Evolutionary conservation across 1,140 invertebrate species (phyloP), one percentile per base, ranked within the genome.

Genomic region (Matsumurasca onukii): DNA sequence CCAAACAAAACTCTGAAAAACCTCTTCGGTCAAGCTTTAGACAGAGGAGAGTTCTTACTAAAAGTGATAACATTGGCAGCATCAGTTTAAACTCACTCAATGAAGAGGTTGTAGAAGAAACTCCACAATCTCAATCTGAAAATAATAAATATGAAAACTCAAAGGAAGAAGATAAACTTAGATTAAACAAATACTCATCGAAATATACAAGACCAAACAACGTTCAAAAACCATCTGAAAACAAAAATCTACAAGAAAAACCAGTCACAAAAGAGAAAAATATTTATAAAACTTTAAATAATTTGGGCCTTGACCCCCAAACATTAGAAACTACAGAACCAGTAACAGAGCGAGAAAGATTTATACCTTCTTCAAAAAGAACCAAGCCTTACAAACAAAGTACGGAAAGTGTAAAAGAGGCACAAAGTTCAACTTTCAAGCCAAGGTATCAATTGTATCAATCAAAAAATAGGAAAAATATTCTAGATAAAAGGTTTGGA

Each of bases 361-460:
- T 59, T 29, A 27, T 59, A 3, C 55, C 55, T 27, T 59, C 55
- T 3, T 59, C 55, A n/a, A 59, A 27, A 24, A 59, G 55, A 59
- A 29, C 55, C 12, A 59, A 59, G 25, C 2, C 55, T 27, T 59
- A 27, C 25, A 59, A 24, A 29, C 24, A 22, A 27, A 59, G 22
- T 3, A 59, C 55, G 13, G 55, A 59, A 27, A 9, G 24, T 27
- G 15, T 59, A 25, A 67, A 62, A 29, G 66, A 67, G 30, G 65
- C 51, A 49, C 52, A 48, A 45, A 51, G 27, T 12, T 64, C 34
- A 45, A 68, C 71, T n/a, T 55, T 68, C 31, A 69, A 71, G 34
- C 67, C 61, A 15, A 55, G 67, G 27, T 71, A 71, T 49, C 70
- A 71, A 65, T 45, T 71, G 2, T 71, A 71, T 45, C 30, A 69